Percentiles rank a stretch among this genome's conserved stretches.
Evolutionary conservation across 2,888 invertebrate species (phyloP).

Genomic region (Liposcelis brunnea): DNA sequence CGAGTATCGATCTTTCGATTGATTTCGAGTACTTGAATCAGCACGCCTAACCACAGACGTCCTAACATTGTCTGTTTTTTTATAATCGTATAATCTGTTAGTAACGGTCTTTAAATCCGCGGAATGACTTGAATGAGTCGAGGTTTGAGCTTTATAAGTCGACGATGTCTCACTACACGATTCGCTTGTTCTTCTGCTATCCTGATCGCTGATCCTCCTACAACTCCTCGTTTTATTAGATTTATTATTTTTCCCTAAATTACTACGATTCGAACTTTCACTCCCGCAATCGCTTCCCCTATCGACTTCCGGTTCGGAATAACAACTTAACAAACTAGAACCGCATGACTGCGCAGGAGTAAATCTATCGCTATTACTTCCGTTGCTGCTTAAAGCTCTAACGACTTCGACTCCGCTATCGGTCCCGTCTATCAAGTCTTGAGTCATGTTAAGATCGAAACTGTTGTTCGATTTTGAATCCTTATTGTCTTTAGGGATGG

Average conservation of each 20-base stretch:
- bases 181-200: neutral
- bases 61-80: neutral
- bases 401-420: constrained; percentile 63
- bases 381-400: constrained; percentile 27
- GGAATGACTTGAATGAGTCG: neutral
- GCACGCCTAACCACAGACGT: neutral
- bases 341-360: constrained; percentile 45
- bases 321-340: constrained; percentile 59
- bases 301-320: constrained; percentile 36
- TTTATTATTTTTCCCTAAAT: neutral
- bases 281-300: constrained; percentile 54
- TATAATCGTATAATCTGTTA: neutral
- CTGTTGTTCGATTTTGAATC: too few relatives aligned
- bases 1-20: constrained; percentile 8
- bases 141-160: neutral
- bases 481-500: too few relatives aligned
- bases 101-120: neutral
- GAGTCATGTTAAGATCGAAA: constrained; percentile 17
- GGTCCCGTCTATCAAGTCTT: constrained; percentile 39
- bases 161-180: constrained; percentile 2
- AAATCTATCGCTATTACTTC: too few relatives aligned
- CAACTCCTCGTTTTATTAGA: too few relatives aligned
- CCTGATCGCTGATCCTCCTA: too few relatives aligned
- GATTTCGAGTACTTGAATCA: too few relatives aligned
- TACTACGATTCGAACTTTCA: constrained; percentile 33